Base-by-base conservation (phyloP, 92 coral and sea anemone genomes). In the Isaurus tuberculatus region DNA sequence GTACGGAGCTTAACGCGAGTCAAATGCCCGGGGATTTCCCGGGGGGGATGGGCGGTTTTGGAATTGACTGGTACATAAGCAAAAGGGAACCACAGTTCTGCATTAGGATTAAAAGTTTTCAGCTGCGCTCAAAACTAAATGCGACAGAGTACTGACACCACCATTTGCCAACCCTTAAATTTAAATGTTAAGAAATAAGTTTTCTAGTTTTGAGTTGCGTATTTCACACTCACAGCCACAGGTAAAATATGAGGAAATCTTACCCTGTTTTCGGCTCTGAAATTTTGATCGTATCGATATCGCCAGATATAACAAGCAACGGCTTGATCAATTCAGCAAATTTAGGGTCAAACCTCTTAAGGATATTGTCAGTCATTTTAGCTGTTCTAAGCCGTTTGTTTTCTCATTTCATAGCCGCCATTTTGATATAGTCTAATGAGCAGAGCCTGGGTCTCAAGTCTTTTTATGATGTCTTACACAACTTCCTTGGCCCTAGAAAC, bases 251-350 rank as follows among this genome's bases (percentile, higher is more conserved):
- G 16, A 15, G 19, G 30, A 37, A 20, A 27, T 79, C 75, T n/a
- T 70, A 93, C 97, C 97, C 94, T 60, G 97, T 86, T 67, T 86
- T 91, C 1, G 90, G 97, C 30, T 93, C 97, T 33, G 82, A 65
- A 22, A 93, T 85, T 71, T 85, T 85, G 2, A 87, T 82, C n/a
- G n/a, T n/a, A n/a, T 77, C 78, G 49, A 28, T 93, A n/a, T n/a
- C 97, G 19, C 94, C 97, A 43, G 89, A 84, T 40, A 93, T 81
- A 20, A 92, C 90, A 67, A 93, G 71, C 23, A 93, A 82, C 27
- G 92, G 86, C 64, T 89, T 66, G 1, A 91, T 81, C 49, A 86
- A 80, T 72, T 86, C 89, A 34, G 93, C 95, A 29, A 93, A 79
- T 64, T 87, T 88, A 20, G 95, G 95, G 26, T 89, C 88, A 72